Conservation (phyloP, 2,113 vertebrate genomes). For the Gymnorhina tibicen region DNA sequence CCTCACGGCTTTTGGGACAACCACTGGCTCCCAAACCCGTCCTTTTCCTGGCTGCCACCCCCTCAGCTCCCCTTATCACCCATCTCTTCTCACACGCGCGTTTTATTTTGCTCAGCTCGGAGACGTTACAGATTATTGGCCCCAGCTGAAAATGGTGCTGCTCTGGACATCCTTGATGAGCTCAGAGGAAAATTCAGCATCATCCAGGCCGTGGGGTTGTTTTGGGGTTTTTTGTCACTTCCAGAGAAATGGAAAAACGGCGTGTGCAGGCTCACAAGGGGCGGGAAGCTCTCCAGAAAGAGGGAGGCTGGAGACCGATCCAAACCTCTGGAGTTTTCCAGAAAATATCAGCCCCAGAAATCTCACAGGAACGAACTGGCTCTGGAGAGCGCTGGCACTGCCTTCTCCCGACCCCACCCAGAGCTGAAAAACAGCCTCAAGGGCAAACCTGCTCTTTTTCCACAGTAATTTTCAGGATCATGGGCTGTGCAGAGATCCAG, state of each 20-base stretch:
- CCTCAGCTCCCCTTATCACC: neutral
- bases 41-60: neutral
- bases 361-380: slow-evolving; percentile 19
- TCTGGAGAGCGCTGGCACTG: slow-evolving; percentile 28
- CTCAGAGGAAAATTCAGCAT: slow-evolving; percentile 51
- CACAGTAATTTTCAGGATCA: neutral
- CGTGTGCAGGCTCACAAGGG: neutral
- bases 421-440: neutral
- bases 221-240: neutral
- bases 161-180: neutral
- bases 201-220: neutral
- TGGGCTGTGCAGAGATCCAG: neutral
- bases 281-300: slow-evolving; percentile 3
- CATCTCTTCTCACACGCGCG: neutral
- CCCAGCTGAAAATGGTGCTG: neutral
- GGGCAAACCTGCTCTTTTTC: neutral
- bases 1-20: neutral
- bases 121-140: neutral
- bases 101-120: neutral
- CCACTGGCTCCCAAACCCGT: neutral
- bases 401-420: neutral
- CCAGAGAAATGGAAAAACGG: slow-evolving; percentile 21
- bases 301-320: neutral
- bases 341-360: slow-evolving; percentile 26
- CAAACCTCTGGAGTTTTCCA: slow-evolving; percentile 39